Conservation (phyloP, 2,888 invertebrate species). For the Elysia crispata region DNA sequence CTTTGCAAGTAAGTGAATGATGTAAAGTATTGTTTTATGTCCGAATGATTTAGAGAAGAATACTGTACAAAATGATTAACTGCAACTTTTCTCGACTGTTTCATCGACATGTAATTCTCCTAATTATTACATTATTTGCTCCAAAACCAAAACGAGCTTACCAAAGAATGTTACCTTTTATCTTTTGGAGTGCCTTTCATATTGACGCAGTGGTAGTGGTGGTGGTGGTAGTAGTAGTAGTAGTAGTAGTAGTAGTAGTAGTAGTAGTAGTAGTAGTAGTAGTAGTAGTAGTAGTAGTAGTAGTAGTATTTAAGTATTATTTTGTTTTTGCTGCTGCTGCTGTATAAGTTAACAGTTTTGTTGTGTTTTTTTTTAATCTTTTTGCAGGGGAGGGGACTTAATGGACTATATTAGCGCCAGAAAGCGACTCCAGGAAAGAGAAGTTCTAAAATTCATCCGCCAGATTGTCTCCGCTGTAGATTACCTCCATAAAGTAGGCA, state of each 20-base stretch:
- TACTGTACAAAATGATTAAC: no score
- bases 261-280: constrained; percentile 17
- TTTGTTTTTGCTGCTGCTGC: neutral
- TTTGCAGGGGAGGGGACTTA: constrained; percentile 70
- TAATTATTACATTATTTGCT: no score
- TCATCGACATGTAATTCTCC: no score
- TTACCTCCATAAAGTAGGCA: constrained; percentile 74
- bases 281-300: constrained; percentile 15
- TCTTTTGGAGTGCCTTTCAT: no score
- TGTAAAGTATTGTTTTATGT: no score
- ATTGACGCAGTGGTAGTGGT: neutral
- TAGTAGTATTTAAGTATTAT: neutral
- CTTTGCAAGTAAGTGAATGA: constrained; percentile 59
- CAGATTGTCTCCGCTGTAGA: constrained; percentile 76
- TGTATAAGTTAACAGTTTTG: no score
- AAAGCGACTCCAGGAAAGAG: constrained; percentile 70
- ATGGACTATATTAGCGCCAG: constrained; percentile 75
- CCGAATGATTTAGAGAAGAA: no score
- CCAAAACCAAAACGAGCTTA: no score
- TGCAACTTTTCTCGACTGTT: no score
- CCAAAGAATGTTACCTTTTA: no score
- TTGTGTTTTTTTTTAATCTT: neutral
- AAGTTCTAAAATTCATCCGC: constrained; percentile 71
- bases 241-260: constrained; percentile 19
- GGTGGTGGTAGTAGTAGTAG: constrained; percentile 10